Evolutionary conservation across 2,888 invertebrate genomes (phyloP).

Genomic region (Hydrotaea diabolus): DNA sequence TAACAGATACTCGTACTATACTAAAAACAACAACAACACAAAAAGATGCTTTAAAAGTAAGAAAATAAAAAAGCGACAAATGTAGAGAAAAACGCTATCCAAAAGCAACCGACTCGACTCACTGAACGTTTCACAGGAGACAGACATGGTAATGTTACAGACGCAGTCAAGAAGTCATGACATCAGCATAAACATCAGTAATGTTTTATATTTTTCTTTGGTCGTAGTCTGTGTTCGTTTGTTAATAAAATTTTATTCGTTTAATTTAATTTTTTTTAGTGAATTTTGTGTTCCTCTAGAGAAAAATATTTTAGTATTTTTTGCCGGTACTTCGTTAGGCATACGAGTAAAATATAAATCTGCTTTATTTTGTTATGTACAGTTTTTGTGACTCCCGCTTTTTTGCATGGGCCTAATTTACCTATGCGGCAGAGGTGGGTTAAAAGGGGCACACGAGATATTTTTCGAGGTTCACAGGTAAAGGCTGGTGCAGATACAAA

Average conservation of each 20-base stretch:
- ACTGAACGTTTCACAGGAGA: background rate
- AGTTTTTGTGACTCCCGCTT: background rate
- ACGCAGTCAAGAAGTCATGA: constrained; percentile 51
- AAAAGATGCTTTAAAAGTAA: background rate
- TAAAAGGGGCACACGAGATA: background rate
- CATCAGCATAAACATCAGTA: constrained; percentile 44
- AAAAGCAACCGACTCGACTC: background rate
- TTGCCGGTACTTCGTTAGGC: background rate
- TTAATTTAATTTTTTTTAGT: constrained; percentile 41
- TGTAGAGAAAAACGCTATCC: background rate
- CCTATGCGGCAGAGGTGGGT: background rate
- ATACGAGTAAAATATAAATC: constrained; percentile 37
- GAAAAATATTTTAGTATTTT: background rate
- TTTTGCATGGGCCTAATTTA: background rate
- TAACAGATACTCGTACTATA: constrained; percentile 23
- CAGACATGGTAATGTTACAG: constrained; percentile 4
- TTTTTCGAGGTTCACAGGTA: too few species aligned
- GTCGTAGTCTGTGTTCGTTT: background rate
- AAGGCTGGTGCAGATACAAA: too few species aligned
- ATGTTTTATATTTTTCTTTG: too few species aligned
- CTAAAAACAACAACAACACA: background rate
- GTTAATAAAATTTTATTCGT: constrained; percentile 16
- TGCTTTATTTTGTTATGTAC: background rate
- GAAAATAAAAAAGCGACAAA: too few species aligned
- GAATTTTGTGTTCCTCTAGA: constrained; percentile 25